Evolutionary conservation across 2,797 vertebrate species (phyloP), one percentile per base, ranked within the genome.

Genomic region (Hippocampus kuda): DNA sequence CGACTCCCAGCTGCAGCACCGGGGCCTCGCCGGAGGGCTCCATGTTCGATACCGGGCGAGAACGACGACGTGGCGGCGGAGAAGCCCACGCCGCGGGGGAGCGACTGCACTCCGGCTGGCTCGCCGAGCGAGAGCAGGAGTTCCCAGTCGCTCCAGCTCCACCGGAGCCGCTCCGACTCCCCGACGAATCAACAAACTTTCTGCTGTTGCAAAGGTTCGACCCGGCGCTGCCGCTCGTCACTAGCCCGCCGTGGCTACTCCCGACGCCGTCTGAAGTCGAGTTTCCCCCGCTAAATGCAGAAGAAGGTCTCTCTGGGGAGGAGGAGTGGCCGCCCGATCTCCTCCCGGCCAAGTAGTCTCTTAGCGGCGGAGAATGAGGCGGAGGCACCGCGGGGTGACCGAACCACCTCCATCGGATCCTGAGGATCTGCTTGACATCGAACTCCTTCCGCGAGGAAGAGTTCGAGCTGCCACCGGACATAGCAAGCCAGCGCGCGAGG

Each of bases 321-420:
- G 79, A 80, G 82, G 72, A 72, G 77, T 78, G 80, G 83, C 80
- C 83, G 48, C 85, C 88, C 54, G 84, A 60, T 75, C 86, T 87
- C 71, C 88, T 86, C 84, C 90, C 87, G 57, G 88, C 89, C 86
- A 94, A 93, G 82, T 94, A 92, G 81, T 94, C 93, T 89, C 87
- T 92, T 56, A 91, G 85, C 74, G 91, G 91, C 82, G 92, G 92
- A 76, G 87, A 92, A 82, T 90, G 91, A 78, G 93, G 87, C 78
- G 94, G 87, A 82, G 93, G 88, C 69, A 91, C 91, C 1, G 93
- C 90, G 84, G 94, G 94, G 90, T 98, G 95, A 85, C 96, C 93
- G 87, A 98, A 97, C 95, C 95, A 97, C 90, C 93, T 92, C 96
- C 95, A 98, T 93, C 93, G 91, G 90, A 98, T 95, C 91, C 95